Evolutionary conservation across 1,140 invertebrate genomes (phyloP), one percentile per base, ranked within the genome.

Genomic region (Trachymyrmex cornetzi): DNA sequence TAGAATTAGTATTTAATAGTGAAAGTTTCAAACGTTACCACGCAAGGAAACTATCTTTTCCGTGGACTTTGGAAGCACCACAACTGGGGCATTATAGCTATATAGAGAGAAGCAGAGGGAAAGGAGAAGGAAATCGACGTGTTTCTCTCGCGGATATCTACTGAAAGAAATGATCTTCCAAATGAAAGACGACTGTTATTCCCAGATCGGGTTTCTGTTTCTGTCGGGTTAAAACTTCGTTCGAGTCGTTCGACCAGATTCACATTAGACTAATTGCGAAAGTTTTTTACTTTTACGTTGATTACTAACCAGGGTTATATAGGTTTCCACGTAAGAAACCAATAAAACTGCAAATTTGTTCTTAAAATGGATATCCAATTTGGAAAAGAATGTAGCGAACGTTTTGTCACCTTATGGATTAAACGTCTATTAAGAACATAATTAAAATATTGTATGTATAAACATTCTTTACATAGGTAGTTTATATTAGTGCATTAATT

Each of bases 1-100:
- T 53, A 63, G 77, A 92, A 92, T 92, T 92, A 91, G 91, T 92
- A 90, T 92, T 92, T 92, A 91, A 92, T 90, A 91, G 90, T 87
- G 85, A 92, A 89, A 92, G 90, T 90, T 92, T 90, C 86, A 79
- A 64, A 71, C 7, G 69, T 27, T 14, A 71, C 44, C n/a, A 44
- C 48, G 12, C 44, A 34, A 81, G 69, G 44, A 84, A 75, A 72
- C 53, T 61, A 84, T 84, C 80, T 63, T 84, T 75, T 61, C 30
- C 69, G 69, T 48, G 27, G 67, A 74, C 55, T 84, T 61, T 7
- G 55, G n/a, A 27, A 71, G 50, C 50, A 27, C 63, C 38, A 55
- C 38, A 57, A 80, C 53, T 63, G 27, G 38, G 55, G 55, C 69
- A 61, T 84, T 84, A 84, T 75, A 82, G 74, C 53, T 59, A 19